Percentiles rank a stretch among this genome's conserved stretches.
Conservation (phyloP, 2,888 invertebrate genomes). For the Brenthis daphne region DNA sequence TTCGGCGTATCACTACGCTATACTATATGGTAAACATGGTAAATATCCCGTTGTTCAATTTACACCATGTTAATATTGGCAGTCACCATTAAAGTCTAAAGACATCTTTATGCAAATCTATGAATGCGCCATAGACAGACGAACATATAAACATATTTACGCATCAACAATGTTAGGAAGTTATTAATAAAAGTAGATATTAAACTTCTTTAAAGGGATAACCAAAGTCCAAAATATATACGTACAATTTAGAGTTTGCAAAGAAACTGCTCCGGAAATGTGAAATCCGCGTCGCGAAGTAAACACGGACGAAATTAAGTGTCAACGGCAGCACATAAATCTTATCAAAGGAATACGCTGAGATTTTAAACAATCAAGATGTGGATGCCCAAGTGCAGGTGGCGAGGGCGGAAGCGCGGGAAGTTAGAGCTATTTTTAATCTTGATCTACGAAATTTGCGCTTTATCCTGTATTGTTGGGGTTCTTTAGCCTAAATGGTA, state of each 20-base stretch:
- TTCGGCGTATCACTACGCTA: too few species aligned
- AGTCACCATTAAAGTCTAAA: too few species aligned
- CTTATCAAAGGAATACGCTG: constrained; percentile 68
- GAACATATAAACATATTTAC: too few species aligned
- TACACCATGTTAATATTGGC: too few species aligned
- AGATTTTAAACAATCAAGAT: constrained; percentile 72
- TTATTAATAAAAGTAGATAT: too few species aligned
- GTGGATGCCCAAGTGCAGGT: constrained; percentile 14
- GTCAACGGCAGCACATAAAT: constrained; percentile 74
- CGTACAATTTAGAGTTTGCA: background rate
- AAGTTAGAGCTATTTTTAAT: background rate
- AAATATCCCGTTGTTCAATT: too few species aligned
- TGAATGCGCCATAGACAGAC: too few species aligned
- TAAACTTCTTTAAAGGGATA: background rate
- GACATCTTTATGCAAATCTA: too few species aligned
- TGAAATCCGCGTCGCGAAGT: constrained; percentile 54
- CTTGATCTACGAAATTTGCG: background rate
- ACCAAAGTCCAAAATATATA: background rate
- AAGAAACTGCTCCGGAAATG: constrained; percentile 18
- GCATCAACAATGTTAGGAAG: too few species aligned
- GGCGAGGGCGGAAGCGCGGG: background rate
- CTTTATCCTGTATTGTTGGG: background rate
- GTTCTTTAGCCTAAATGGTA: background rate
- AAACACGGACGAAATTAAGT: constrained; percentile 70
- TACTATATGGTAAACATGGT: too few species aligned